Conservation (phyloP, 1,140 invertebrate genomes). For the Lasaia peninsularis region DNA sequence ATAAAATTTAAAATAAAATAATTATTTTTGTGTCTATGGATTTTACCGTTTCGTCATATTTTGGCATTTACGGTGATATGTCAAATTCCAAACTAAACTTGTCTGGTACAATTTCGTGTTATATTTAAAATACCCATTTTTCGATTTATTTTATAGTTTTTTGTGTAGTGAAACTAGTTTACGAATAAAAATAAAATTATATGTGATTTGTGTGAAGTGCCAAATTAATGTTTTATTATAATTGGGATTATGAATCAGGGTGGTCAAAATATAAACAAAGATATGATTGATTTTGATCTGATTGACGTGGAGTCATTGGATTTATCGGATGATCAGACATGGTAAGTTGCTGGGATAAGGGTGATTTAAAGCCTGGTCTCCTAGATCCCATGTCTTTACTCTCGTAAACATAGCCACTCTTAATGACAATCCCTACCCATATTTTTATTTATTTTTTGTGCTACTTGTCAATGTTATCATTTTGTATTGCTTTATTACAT, state of each 20-base stretch:
- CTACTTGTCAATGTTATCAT: too few relatives aligned
- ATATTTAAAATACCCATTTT: conserved; percentile 53
- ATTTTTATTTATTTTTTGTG: conserved; percentile 16
- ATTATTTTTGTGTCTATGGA: too few relatives aligned
- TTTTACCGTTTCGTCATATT: conserved; percentile 60
- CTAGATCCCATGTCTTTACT: too few relatives aligned
- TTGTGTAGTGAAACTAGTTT: conserved; percentile 58
- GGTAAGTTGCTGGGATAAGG: conserved; percentile 43
- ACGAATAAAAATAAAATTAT: conserved; percentile 51
- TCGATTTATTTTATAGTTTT: conserved; percentile 58
- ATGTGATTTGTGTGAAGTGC: conserved; percentile 65
- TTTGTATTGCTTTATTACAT: too few relatives aligned
- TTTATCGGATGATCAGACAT: conserved; percentile 70
- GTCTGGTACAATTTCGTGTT: conserved; percentile 61
- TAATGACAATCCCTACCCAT: conserved; percentile 16
- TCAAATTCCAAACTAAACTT: conserved; percentile 71
- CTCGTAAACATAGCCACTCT: too few relatives aligned
- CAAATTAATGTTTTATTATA: conserved; percentile 66
- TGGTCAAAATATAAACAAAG: conserved; percentile 77
- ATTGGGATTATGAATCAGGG: conserved; percentile 67
- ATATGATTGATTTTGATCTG: conserved; percentile 72
- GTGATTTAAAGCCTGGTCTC: neutral
- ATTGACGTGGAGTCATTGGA: conserved; percentile 73
- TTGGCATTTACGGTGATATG: conserved; percentile 59
- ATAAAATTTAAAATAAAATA: too few relatives aligned